Base-by-base conservation (phyloP, 2,888 invertebrate genomes). In the Seladonia tumulorum region DNA sequence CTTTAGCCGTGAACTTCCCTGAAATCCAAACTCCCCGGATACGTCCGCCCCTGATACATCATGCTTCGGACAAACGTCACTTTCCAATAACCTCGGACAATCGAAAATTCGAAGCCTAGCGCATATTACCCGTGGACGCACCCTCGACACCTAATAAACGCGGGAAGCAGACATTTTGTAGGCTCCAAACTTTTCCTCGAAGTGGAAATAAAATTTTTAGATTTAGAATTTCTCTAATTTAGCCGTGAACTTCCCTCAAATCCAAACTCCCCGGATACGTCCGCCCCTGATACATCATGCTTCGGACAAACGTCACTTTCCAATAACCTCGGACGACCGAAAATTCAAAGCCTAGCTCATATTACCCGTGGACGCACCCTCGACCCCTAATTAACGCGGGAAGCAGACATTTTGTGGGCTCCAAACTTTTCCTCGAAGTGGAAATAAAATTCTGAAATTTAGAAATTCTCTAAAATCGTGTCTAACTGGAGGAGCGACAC, bases 11-110 rank as follows among this genome's bases (percentile, higher is more conserved):
- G 42, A 76, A 71, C 49, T 68, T 29, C 45, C 66, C 73, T 60
- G 76, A 42, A 66, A 74, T 57, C n/a, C 35, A 35, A 29, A 45
- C 49, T 25, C 45, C 8, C 14, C 5, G n/a, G 71, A 18, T 39
- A n/a, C 79, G 73, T 79, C 72, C 68, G 25, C 71, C n/a, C 75
- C 16, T 73, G 71, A 79, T 72, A 66, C 22, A 73, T 72, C 78
- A 57, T 79, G 49, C 16, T 53, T 63, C 74, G 39, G 12, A 8
- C 25, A 47, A 25, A 16, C 29, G 29, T 80, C 10, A n/a, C 74
- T 76, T 89, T 57, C 68, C 75, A 83, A 88, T 85, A 82, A 88
- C 79, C 88, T 49, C 68, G 2, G 16, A 47, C 75, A 57, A 80
- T 83, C 72, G 80, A 81, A 76, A 81, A 83, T 83, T 88, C n/a